Evolutionary conservation across 2,797 vertebrate species (phyloP).

Genomic region (Artibeus lituratus): DNA sequence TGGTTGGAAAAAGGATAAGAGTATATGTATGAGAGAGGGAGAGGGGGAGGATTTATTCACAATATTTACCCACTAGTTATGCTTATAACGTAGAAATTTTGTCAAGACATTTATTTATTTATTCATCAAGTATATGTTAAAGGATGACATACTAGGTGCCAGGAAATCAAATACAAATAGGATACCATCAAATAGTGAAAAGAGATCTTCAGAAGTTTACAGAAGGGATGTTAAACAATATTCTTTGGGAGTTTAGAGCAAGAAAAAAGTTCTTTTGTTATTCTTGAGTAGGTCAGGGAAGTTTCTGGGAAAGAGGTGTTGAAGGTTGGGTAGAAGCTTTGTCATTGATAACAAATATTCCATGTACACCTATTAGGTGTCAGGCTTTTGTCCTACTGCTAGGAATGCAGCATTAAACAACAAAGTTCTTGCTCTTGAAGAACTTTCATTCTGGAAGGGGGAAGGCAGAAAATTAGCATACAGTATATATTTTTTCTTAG

Average conservation of each 20-base stretch:
- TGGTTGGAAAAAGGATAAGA: background rate
- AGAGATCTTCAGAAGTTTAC: background rate
- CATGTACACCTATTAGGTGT: background rate
- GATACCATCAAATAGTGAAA: background rate
- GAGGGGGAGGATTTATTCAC: background rate
- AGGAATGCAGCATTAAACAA: background rate
- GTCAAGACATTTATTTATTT: background rate
- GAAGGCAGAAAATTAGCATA: background rate
- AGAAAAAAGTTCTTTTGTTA: conserved; percentile 4
- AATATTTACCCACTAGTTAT: background rate
- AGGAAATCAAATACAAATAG: background rate
- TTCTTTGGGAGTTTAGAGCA: background rate
- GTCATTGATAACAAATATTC: background rate
- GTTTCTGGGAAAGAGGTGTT: background rate
- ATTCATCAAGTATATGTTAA: conserved; percentile 31
- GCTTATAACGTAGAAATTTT: background rate
- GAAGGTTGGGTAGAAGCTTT: background rate
- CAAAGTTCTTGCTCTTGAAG: background rate
- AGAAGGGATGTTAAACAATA: background rate
- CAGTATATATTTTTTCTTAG: background rate
- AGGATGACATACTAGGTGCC: background rate
- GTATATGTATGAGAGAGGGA: background rate
- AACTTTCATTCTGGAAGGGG: background rate
- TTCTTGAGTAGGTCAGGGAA: background rate
- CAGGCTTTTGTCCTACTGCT: background rate